These are phyloP conservation scores for Hydrozoanthus tunicans DNA, from an alignment of 64 coral and sea anemone genomes.

Conservation along the genomic window DNA sequence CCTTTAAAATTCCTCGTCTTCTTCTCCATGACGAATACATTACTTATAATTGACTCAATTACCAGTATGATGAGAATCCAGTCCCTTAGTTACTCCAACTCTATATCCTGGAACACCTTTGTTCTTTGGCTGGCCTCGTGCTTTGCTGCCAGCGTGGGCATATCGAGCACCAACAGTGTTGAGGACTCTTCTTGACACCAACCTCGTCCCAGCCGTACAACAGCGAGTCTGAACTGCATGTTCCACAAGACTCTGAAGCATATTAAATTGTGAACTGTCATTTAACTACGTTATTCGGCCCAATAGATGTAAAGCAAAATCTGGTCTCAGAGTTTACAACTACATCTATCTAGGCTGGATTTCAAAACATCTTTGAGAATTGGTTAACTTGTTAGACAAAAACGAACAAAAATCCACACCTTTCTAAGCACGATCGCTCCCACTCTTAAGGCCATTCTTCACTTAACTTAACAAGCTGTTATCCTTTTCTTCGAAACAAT, in stretches of 20 bases:
- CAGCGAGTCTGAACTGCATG: neutral
- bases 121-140: slow-evolving; percentile 55
- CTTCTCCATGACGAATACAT: neutral
- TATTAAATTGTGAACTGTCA: too few species aligned
- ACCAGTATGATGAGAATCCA: slow-evolving; percentile 98
- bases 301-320: neutral
- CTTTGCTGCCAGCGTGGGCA: slow-evolving; percentile 72
- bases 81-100: slow-evolving; percentile 88
- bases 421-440: slow-evolving; percentile 1
- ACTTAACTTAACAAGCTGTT: neutral
- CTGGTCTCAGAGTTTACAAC: neutral
- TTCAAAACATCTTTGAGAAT: too few species aligned
- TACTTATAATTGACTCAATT: neutral
- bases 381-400: neutral
- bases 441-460: slow-evolving; percentile 49
- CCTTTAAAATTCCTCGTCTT: neutral
- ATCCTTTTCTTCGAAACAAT: too few species aligned
- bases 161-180: slow-evolving; percentile 55
- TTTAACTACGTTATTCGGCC: too few species aligned
- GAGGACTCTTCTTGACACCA: neutral
- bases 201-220: slow-evolving; percentile 48
- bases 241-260: neutral
- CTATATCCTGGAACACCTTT: slow-evolving; percentile 84
- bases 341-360: too few species aligned
- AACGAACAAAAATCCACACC: neutral